Evolutionary conservation across 1,140 invertebrate genomes (phyloP), one percentile per base, ranked within the genome.

Genomic region (Chionoecetes opilio): DNA sequence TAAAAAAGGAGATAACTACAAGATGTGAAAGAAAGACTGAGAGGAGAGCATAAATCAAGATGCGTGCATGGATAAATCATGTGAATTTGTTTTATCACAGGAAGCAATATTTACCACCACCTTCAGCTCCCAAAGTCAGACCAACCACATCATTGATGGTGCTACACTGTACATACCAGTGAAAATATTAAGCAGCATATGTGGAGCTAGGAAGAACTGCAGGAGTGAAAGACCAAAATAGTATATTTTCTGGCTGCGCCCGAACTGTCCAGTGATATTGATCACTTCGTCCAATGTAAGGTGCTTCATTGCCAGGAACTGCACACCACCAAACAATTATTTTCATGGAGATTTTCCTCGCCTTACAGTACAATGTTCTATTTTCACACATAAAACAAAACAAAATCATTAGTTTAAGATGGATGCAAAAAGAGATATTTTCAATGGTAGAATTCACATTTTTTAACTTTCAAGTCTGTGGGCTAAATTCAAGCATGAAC

Each of bases 131-230:
- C 63, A 75, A 63, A 3, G 53, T n/a, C n/a, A n/a, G 11, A 75
- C 21, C 63, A 75, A 75, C 63, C n/a, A 75, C 63, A 75, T n/a
- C 11, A 75, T 14, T 91, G 38, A 91, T n/a, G 26, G 53, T 37
- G 38, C 41, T 38, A n/a, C 35, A 41, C 32, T n/a, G 84, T 31
- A 95, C 94, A 82, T 95, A 95, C 94, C 94, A 92, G 94, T 92
- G 87, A 92, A 95, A 26, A 95, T 84, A 92, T 86, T 95, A 53
- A 95, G 94, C 41, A 95, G 90, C 91, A 95, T 92, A 34, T 95
- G 94, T 88, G 34, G 37, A 29, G 90, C 94, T 75, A 92, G 35
- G 94, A 95, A 95, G 94, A 92, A 46, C 82, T 92, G 90, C 38
- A 95, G 94, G 17, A 95, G 14, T 87, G 90, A 53, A 37, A 95